A percentile compares a stretch with the other conserved stretches of the same genome.
These are phyloP conservation scores for Drosophila tanythrix DNA, from an alignment of 2,888 invertebrate species.

Conservation along the genomic window DNA sequence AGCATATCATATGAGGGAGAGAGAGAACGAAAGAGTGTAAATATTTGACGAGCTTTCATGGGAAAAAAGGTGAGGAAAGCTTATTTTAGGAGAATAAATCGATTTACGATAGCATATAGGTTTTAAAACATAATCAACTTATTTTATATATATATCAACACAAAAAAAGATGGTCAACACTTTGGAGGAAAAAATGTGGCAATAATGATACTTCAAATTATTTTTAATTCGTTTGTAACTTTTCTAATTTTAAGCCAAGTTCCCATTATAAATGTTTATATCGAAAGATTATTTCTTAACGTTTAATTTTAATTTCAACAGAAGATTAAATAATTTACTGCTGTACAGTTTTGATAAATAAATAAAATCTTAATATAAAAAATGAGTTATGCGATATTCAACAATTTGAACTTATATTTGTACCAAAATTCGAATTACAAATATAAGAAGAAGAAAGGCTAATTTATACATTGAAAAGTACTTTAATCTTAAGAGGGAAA, in stretches of 20 bases:
- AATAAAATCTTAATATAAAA: not conserved
- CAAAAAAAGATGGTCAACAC: not conserved
- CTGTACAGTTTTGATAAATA: not conserved
- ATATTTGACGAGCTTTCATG: slow-evolving; percentile 5
- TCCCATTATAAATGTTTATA: not conserved
- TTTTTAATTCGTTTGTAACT: not conserved
- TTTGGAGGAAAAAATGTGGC: not conserved
- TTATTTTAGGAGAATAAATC: not conserved
- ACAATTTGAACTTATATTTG: not conserved
- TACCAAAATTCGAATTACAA: not conserved
- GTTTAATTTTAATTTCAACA: not conserved
- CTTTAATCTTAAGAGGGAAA: not conserved
- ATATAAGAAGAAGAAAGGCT: not conserved
- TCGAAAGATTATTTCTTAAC: not conserved
- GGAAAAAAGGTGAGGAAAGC: not conserved
- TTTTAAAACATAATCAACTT: not conserved
- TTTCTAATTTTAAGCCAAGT: not conserved
- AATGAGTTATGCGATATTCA: not conserved
- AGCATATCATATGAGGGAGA: slow-evolving; percentile 41
- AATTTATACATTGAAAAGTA: not conserved
- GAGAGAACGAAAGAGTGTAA: no score
- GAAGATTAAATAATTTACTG: not conserved
- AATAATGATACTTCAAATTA: not conserved
- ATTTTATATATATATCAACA: not conserved
- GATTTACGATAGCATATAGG: no score